Percentiles rank a stretch among this genome's conserved stretches.
Conservation (phyloP, 37 sponge, comb jelly and placozoan genomes). For the Hormiphora californensis region DNA sequence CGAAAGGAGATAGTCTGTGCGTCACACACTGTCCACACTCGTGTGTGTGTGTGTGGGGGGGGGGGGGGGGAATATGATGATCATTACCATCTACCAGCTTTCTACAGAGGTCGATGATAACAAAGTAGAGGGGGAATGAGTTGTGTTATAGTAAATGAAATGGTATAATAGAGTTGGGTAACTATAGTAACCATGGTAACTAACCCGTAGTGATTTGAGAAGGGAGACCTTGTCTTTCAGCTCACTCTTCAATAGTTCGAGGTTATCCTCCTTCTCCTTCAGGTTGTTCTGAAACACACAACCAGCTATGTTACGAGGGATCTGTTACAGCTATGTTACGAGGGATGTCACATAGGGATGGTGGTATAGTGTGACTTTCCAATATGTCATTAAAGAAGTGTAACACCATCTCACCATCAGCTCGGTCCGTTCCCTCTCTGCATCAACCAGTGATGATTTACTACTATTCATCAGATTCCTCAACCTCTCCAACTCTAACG, state of each 20-base stretch:
- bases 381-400: too few species aligned
- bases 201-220: constrained; percentile 6
- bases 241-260: not conserved
- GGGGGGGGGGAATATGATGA: too few species aligned
- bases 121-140: too few species aligned
- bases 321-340: too few species aligned
- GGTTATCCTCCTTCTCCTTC: constrained; percentile 3
- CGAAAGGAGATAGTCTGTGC: too few species aligned
- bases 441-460: not conserved
- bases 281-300: not conserved
- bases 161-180: too few species aligned
- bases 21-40: too few species aligned
- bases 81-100: not conserved
- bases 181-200: too few species aligned
- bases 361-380: too few species aligned
- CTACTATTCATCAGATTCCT: not conserved
- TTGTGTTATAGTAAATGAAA: too few species aligned
- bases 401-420: not conserved
- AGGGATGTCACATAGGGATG: too few species aligned
- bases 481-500: not conserved
- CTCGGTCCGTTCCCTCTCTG: constrained; percentile 18
- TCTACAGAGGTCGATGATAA: not conserved
- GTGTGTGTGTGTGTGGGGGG: too few species aligned
- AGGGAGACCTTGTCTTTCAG: not conserved
- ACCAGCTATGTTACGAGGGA: not conserved